These are phyloP conservation scores for Drosophila eohydei DNA, from an alignment of 2,888 invertebrate species.

Conservation along the genomic window DNA sequence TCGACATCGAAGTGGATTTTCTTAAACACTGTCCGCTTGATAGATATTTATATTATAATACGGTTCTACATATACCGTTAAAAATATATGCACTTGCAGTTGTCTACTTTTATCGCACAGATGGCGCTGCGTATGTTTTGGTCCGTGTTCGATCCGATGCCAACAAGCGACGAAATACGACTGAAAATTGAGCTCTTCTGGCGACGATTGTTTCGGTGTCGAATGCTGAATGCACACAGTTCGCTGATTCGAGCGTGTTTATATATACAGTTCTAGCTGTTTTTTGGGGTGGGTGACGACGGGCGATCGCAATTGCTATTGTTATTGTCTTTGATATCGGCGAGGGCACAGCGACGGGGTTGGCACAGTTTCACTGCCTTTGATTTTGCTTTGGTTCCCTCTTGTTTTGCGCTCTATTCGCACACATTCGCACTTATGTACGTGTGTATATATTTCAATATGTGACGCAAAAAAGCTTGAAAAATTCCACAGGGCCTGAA, in stretches of 20 bases:
- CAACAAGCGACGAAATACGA: slow-evolving; percentile 55
- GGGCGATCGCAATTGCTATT: slow-evolving; percentile 49
- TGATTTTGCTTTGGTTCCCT: slow-evolving; percentile 15
- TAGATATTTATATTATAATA: slow-evolving; percentile 17
- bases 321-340: slow-evolving; percentile 60
- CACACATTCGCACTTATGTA: slow-evolving; percentile 10
- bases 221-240: slow-evolving; percentile 59
- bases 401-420: slow-evolving; percentile 23
- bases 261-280: slow-evolving; percentile 35
- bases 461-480: slow-evolving; percentile 72
- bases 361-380: slow-evolving; percentile 55
- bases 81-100: slow-evolving; percentile 53
- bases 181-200: slow-evolving; percentile 52
- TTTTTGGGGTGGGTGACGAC: slow-evolving; percentile 4
- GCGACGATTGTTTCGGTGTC: slow-evolving; percentile 42
- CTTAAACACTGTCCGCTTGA: slow-evolving; percentile 33
- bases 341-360: slow-evolving; percentile 20
- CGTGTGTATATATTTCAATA: slow-evolving; percentile 49
- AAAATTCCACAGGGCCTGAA: slow-evolving; percentile 58
- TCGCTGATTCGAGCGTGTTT: slow-evolving; percentile 46
- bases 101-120: slow-evolving; percentile 27
- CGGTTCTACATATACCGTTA: slow-evolving; percentile 31
- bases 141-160: slow-evolving; percentile 41
- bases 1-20: slow-evolving; percentile 82
- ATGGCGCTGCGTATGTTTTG: slow-evolving; percentile 1